Conservation (phyloP, 2,113 vertebrate species). For the Notiomystis cincta region DNA sequence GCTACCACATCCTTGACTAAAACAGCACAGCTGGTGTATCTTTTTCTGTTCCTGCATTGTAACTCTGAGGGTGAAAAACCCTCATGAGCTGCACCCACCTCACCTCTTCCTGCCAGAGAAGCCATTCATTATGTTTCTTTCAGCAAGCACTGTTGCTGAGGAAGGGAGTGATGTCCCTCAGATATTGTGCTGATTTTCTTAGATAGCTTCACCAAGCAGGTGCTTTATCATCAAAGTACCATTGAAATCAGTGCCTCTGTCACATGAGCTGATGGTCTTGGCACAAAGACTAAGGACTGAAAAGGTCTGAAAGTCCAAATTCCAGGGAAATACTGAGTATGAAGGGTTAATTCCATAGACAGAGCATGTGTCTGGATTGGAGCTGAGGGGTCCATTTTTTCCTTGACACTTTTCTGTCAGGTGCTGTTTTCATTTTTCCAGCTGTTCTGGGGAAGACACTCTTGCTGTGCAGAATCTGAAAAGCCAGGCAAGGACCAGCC, state of each 20-base stretch:
- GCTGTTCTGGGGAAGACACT: neutral
- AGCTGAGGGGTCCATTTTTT: neutral
- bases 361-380: neutral
- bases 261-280: neutral
- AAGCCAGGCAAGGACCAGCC: neutral
- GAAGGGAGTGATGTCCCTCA: neutral
- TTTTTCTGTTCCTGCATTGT: neutral
- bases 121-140: neutral
- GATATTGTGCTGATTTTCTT: neutral
- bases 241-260: neutral
- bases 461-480: neutral
- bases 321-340: neutral
- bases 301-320: neutral
- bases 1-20: neutral
- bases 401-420: neutral
- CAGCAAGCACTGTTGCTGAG: neutral
- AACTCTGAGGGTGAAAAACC: neutral
- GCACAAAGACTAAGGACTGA: neutral
- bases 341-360: neutral
- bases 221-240: neutral
- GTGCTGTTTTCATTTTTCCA: neutral
- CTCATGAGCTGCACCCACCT: neutral
- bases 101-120: neutral
- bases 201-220: neutral
- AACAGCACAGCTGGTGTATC: neutral